Conservation (phyloP, 2,888 invertebrate genomes). For the Automeris io region DNA sequence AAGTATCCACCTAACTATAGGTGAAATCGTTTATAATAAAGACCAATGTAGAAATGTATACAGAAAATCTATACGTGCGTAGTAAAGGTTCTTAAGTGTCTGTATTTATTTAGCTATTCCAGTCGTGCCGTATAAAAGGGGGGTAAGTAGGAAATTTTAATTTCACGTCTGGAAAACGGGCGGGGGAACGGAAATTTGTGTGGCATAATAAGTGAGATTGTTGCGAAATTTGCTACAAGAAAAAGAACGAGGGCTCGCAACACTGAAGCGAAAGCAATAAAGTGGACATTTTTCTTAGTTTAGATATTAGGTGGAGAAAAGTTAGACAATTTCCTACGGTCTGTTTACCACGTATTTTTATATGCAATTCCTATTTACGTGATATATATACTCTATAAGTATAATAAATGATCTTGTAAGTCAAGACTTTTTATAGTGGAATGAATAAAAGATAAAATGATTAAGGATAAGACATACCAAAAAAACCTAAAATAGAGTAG, state of each 20-base stretch:
- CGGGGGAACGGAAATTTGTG: conserved; percentile 74
- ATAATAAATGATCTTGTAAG: no score
- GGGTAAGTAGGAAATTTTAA: conserved; percentile 75
- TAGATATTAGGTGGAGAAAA: background rate
- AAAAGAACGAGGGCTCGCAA: conserved; percentile 73
- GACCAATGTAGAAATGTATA: conserved; percentile 7
- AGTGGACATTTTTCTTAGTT: conserved; percentile 28
- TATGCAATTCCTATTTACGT: no score
- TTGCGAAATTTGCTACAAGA: conserved; percentile 77
- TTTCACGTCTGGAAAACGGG: conserved; percentile 69
- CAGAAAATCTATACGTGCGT: conserved; percentile 34
- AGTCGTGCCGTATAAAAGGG: conserved; percentile 53
- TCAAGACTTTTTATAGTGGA: no score
- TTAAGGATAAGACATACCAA: no score
- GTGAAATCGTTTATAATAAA: no score
- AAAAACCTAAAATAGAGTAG: no score
- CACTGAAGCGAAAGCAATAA: conserved; percentile 27
- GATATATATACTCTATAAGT: no score
- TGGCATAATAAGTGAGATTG: conserved; percentile 78
- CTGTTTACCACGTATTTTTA: no score
- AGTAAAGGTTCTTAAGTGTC: conserved; percentile 52
- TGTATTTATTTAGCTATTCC: conserved; percentile 72
- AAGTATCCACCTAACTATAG: no score
- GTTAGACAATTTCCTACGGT: no score
- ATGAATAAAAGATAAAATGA: no score